Evolutionary conservation across 2,113 vertebrate genomes (phyloP), one percentile per base, ranked within the genome.

Genomic region (Phainopepla nitens): DNA sequence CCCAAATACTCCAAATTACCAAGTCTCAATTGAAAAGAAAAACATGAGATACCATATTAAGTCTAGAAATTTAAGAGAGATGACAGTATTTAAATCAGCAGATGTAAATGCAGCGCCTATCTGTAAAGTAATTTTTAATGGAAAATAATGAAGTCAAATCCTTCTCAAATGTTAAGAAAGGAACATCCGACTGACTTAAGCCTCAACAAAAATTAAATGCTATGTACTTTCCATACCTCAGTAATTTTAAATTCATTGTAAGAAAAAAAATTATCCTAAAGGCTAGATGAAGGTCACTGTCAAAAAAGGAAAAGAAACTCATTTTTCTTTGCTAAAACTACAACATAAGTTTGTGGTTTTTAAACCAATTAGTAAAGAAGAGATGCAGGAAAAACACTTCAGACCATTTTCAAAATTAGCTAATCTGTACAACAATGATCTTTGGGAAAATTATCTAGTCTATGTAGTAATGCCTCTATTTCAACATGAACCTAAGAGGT

Each of bases 401-500:
- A 97, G 97, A 98, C 98, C 97, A 98, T 98, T 98, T 98, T 98
- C 93, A 97, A 98, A 98, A 98, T 97, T 98, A 98, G 98, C 98
- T 99, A 98, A 97, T 93, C 97, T 98, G 98, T 98, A 99, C 96
- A 97, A 97, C 96, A 97, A 98, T 98, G 96, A 98, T 98, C 98
- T 98, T 98, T 97, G 97, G 97, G 97, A 97, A 98, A 98, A 98
- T 97, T 97, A 97, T 89, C 97, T 97, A 98, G 97, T 98, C 98
- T 96, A 96, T 98, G 98, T 98, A 99, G 98, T 98, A 99, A 98
- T 98, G 98, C 98, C 98, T 99, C 98, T 98, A 99, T 98, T 99
- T 99, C 98, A 98, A 98, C 98, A 98, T 97, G 94, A 98, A 97
- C 98, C 98, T 98, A 98, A 98, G 99, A 99, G 99, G 99, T 99